These are phyloP conservation scores for Malurus elegans DNA, from an alignment of 2,113 vertebrate genomes.

Conservation along the genomic window DNA sequence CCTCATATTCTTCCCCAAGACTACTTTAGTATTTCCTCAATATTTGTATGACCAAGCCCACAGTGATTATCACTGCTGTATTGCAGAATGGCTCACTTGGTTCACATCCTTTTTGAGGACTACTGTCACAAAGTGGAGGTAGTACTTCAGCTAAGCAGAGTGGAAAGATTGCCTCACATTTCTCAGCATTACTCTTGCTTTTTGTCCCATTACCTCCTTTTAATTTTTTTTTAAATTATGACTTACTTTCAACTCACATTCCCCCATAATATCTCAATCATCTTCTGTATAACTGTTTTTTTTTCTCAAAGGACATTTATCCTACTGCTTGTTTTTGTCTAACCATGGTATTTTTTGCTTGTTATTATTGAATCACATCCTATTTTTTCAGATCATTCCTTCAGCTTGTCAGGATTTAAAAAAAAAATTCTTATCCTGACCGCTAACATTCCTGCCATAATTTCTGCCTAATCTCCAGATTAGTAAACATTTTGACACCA, in stretches of 20 bases:
- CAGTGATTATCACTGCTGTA: not conserved
- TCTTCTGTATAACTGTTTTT: not conserved
- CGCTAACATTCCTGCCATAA: not conserved
- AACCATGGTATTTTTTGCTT: not conserved
- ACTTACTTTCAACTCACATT: not conserved
- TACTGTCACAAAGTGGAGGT: not conserved
- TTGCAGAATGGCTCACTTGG: not conserved
- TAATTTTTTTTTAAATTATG: not conserved
- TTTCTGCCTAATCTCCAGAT: not conserved
- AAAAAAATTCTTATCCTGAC: not conserved
- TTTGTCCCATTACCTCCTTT: not conserved
- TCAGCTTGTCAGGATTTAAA: not conserved
- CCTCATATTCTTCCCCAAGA: not conserved
- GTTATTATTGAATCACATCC: not conserved
- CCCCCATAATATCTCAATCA: rapidly evolving
- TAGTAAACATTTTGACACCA: not conserved
- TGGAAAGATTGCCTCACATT: not conserved
- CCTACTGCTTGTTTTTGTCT: not conserved
- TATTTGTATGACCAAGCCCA: not conserved
- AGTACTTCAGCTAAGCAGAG: not conserved
- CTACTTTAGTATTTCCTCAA: not conserved
- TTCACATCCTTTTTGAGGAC: not conserved
- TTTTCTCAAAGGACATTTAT: not conserved
- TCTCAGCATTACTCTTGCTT: not conserved
- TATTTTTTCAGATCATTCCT: not conserved